Evolutionary conservation across 2,113 vertebrate genomes (phyloP).

Genomic region (Megatriorchis doriae): DNA sequence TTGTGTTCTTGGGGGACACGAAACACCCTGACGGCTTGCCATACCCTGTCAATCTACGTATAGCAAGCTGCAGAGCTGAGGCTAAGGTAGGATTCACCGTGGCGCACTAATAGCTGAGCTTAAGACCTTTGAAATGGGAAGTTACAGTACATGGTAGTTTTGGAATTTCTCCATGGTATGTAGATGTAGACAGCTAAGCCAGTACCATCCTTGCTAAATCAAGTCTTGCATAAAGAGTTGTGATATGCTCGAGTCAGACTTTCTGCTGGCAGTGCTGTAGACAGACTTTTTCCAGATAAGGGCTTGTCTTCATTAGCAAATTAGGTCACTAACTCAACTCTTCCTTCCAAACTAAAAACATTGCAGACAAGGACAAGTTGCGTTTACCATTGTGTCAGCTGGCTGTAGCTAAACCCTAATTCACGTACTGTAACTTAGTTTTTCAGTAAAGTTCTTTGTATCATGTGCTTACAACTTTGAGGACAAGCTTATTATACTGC

Average conservation of each 20-base stretch:
- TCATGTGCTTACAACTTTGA: background rate
- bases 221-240: conserved; percentile 23
- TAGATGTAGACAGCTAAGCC: background rate
- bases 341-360: background rate
- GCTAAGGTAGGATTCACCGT: background rate
- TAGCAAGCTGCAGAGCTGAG: background rate
- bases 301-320: conserved; percentile 41
- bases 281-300: conserved; percentile 42
- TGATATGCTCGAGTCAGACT: conserved; percentile 25
- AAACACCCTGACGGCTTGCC: fast-evolving
- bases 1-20: fast-evolving
- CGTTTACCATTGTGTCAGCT: background rate
- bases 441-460: background rate
- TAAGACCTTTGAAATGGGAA: background rate
- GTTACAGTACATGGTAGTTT: conserved; percentile 26
- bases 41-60: background rate
- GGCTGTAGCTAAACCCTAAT: background rate
- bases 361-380: background rate
- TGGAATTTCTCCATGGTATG: conserved; percentile 25
- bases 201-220: background rate
- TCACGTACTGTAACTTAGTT: background rate
- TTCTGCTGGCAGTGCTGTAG: conserved; percentile 3
- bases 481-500: background rate
- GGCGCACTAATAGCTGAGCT: background rate
- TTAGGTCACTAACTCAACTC: conserved; percentile 6